Evolutionary conservation across 2,797 vertebrate species (phyloP).

Genomic region (Podarcis lilfordi): DNA sequence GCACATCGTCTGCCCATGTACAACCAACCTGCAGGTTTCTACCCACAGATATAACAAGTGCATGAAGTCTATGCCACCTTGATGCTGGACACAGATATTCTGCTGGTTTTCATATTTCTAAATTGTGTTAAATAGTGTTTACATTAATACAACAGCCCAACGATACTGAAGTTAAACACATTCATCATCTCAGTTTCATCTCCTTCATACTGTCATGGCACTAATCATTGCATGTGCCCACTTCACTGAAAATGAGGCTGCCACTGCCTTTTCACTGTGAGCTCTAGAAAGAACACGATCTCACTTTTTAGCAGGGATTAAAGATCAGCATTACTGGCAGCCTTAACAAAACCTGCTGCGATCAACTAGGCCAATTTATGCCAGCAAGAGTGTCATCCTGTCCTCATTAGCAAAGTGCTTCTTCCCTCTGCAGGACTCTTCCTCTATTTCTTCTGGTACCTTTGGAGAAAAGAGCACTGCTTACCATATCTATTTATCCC

Average conservation of each 20-base stretch:
- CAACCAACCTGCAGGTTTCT: neutral
- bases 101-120: neutral
- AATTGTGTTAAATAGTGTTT: neutral
- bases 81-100: neutral
- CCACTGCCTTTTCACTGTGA: conserved; percentile 23
- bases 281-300: conserved; percentile 40
- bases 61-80: neutral
- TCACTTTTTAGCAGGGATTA: conserved; percentile 49
- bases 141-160: neutral
- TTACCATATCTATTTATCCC: neutral
- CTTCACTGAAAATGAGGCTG: neutral
- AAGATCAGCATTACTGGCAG: conserved; percentile 50
- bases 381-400: conserved; percentile 42
- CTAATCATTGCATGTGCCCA: neutral
- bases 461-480: conserved; percentile 13
- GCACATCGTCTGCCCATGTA: neutral
- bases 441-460: conserved; percentile 42
- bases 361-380: conserved; percentile 62
- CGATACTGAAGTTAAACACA: neutral
- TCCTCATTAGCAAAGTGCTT: conserved; percentile 52
- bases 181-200: conserved; percentile 2
- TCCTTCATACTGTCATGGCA: neutral
- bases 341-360: conserved; percentile 52
- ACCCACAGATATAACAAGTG: neutral
- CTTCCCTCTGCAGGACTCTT: neutral